Conservation (phyloP, 2,113 vertebrate species). For the Trachemys scripta region DNA sequence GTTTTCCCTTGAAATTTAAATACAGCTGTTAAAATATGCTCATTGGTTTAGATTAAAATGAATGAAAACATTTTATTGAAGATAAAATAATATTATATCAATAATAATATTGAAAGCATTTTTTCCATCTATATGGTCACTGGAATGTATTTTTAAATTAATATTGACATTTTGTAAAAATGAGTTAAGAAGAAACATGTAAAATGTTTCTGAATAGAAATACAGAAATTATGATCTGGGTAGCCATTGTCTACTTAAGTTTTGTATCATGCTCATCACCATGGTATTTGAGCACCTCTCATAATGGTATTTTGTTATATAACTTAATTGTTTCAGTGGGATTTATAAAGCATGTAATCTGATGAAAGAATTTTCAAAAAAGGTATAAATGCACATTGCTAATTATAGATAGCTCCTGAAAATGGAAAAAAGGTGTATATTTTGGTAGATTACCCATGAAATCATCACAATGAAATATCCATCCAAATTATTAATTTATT, state of each 20-base stretch:
- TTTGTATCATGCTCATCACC: background rate
- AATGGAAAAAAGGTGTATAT: background rate
- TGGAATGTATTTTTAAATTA: background rate
- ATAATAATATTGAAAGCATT: background rate
- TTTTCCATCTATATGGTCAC: background rate
- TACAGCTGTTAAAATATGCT: constrained; percentile 2
- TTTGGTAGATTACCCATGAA: background rate
- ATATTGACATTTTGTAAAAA: background rate
- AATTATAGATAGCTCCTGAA: background rate
- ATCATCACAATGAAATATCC: background rate
- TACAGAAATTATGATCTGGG: background rate
- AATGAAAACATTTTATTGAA: background rate
- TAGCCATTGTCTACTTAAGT: background rate
- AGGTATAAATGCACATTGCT: background rate
- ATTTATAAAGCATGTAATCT: background rate
- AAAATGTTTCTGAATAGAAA: background rate
- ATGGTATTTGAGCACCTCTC: background rate
- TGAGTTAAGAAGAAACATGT: background rate
- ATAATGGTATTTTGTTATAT: background rate
- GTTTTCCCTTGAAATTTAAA: background rate
- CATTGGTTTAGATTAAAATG: background rate
- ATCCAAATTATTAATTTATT: background rate
- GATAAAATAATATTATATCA: background rate
- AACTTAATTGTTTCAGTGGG: background rate
- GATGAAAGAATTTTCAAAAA: background rate